Conservation (phyloP, 2,888 invertebrate species). For the Steinernema carpocapsae region DNA sequence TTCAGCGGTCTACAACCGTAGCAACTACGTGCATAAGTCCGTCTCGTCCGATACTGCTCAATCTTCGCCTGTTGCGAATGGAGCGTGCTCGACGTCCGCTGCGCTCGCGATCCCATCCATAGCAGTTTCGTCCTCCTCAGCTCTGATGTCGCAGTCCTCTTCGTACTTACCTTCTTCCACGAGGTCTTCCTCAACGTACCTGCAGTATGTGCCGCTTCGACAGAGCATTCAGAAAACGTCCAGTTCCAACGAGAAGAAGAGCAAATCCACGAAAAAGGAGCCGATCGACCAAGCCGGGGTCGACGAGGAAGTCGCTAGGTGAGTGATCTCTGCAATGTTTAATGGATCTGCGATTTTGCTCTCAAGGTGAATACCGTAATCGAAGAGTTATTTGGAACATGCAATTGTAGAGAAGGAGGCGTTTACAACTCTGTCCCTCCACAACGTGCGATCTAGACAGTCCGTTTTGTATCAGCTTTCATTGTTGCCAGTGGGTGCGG, state of each 20-base stretch:
- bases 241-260: background rate
- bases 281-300: conserved; percentile 26
- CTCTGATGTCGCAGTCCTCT: too few species aligned
- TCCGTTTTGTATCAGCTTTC: too few species aligned
- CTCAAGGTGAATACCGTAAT: too few species aligned
- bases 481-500: too few species aligned
- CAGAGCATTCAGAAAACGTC: background rate
- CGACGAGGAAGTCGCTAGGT: conserved; percentile 32
- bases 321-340: background rate
- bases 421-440: too few species aligned
- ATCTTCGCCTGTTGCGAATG: background rate
- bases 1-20: conserved; percentile 6
- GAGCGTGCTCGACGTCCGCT: conserved; percentile 6
- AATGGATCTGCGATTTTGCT: too few species aligned
- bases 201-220: background rate
- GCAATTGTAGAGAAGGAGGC: too few species aligned
- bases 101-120: background rate
- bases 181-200: background rate
- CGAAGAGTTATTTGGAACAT: too few species aligned
- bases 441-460: too few species aligned
- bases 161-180: background rate
- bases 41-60: conserved; percentile 1
- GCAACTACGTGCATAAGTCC: conserved; percentile 1
- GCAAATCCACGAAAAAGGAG: conserved; percentile 24
- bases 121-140: too few species aligned